These are phyloP conservation scores for Thyatira batis DNA, from an alignment of 2,888 invertebrate genomes.

Conservation along the genomic window DNA sequence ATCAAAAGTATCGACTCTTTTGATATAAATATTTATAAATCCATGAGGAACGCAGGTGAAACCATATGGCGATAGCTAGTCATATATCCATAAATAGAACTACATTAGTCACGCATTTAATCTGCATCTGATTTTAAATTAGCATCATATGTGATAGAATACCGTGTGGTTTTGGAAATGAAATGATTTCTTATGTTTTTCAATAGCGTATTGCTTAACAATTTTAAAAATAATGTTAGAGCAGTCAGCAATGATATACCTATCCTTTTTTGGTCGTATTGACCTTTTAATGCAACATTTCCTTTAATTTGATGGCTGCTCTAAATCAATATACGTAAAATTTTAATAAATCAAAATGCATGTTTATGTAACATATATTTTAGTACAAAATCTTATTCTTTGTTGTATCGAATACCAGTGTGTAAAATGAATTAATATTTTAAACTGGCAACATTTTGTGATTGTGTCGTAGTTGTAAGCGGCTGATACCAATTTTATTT, in stretches of 20 bases:
- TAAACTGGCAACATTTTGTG: constrained; percentile 41
- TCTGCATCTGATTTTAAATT: background rate
- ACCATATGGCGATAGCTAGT: too few relatives aligned
- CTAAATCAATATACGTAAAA: background rate
- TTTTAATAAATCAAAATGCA: background rate
- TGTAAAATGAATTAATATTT: constrained; percentile 42
- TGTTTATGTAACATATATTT: constrained; percentile 20
- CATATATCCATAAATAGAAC: too few relatives aligned
- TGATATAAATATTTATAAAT: too few relatives aligned
- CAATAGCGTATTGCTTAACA: too few relatives aligned
- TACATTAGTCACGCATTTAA: background rate
- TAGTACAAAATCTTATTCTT: constrained; percentile 67
- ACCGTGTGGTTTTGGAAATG: background rate
- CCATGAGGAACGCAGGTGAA: too few relatives aligned
- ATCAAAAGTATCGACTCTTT: too few relatives aligned
- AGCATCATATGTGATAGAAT: background rate
- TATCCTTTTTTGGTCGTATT: too few relatives aligned
- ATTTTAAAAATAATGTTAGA: too few relatives aligned
- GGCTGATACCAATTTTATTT: constrained; percentile 75
- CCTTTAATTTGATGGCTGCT: background rate
- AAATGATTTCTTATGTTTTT: background rate
- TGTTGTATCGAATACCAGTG: constrained; percentile 57
- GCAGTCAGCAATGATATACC: too few relatives aligned
- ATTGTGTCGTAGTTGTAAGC: constrained; percentile 44
- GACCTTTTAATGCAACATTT: background rate